Evolutionary conservation across 2,797 vertebrate species (phyloP).

Genomic region (Hyperoplus lanceolatus): DNA sequence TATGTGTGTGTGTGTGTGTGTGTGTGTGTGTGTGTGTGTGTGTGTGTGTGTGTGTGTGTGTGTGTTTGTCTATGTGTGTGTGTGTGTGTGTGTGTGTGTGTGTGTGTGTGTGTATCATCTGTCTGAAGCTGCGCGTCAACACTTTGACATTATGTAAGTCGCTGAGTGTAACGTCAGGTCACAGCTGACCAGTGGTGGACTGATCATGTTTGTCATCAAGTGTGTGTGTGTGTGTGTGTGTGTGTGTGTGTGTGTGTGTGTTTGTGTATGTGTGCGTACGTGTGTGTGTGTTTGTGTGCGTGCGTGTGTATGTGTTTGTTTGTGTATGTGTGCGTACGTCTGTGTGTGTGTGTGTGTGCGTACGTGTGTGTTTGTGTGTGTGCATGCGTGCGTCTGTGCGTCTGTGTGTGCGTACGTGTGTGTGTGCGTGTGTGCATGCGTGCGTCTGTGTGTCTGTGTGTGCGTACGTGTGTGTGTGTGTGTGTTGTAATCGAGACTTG

Average conservation of each 20-base stretch:
- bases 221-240: no score
- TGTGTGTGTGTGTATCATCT: conserved; percentile 29
- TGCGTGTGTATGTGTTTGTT: not conserved
- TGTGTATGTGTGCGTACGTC: not conserved
- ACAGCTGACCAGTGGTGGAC: conserved; percentile 10
- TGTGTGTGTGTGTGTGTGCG: not conserved
- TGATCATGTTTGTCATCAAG: no score
- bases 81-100: not conserved
- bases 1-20: conserved; percentile 45
- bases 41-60: conserved; percentile 28
- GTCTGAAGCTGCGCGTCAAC: conserved; percentile 53
- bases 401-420: no score
- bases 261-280: not conserved
- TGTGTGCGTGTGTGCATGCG: not conserved
- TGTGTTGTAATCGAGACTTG: not conserved
- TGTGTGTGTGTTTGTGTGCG: conserved; percentile 9
- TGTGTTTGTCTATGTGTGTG: no score
- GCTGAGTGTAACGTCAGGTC: conserved; percentile 15
- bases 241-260: no score
- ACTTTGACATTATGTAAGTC: conserved; percentile 45
- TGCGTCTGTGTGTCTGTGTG: conserved; percentile 2
- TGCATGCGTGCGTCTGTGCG: no score
- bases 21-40: conserved; percentile 11
- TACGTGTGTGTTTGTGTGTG: no score
- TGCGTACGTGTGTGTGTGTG: not conserved